Base-by-base conservation (phyloP, 2,113 vertebrate genomes). In the Chionis minor region DNA sequence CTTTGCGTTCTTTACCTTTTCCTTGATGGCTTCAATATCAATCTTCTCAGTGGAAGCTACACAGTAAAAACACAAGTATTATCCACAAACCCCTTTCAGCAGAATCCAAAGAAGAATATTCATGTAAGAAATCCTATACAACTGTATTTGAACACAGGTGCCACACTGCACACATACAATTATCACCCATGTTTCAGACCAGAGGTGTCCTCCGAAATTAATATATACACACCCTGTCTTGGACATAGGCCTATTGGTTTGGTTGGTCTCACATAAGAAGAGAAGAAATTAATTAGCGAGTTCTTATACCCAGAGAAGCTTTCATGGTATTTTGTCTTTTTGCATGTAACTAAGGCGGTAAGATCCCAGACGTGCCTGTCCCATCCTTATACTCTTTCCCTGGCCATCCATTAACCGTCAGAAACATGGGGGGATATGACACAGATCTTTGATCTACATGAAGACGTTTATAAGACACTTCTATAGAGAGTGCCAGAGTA, bases 1-100 rank as follows among this genome's bases (percentile, higher is more conserved):
- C 97, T 99, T 99, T 56, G 99, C 99, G 92, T 98, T 99, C 96
- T 98, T 99, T 70, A 99, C 98, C 89, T 99, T 99, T 28, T 99
- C 99, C 96, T 99, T 99, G 89, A 99, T 98, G 51, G 98, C 98
- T 23, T 99, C 95, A n/a, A 99, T 98, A 96, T 99, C 99, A 90
- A 99, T 98, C 97, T 97, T 98, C 96, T 99, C 99, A 88, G 97
- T 79, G 5, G 98, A 94, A 65, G 95, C 99, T 99, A 97, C 4
- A 94, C 15, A 87, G 83, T 75, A 81, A 91, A 81, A 82, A 81
- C 7, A 62, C 44, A 79, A 74, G 17, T 61, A 73, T 69, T 77
- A 81, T 4, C 42, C 55, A 92, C 58, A 62, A 70, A 49, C 8
- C 10, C n/a, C 35, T 42, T 38, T 55, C 63, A 81, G 45, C 27